A percentile compares a stretch with the other conserved stretches of the same genome.
These are phyloP conservation scores for Drosophila quadrilineata DNA, from an alignment of 1,140 invertebrate species.

Conservation along the genomic window DNA sequence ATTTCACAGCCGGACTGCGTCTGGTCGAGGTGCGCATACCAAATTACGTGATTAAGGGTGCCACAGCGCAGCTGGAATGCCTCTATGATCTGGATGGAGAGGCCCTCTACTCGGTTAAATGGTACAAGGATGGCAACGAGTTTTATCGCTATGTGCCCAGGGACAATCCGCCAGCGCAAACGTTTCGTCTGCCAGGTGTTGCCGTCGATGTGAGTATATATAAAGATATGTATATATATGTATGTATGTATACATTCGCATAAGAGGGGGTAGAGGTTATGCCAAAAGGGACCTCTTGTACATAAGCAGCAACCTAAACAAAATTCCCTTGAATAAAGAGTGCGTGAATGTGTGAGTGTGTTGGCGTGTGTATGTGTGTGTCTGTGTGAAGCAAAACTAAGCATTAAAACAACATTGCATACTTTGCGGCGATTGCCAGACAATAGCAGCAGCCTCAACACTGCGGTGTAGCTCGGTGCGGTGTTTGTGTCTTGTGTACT, in stretches of 20 bases:
- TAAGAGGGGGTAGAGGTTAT: not conserved
- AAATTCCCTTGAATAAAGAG: not conserved
- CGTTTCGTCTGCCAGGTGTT: constrained; percentile 85
- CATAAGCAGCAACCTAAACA: not conserved
- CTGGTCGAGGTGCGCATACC: constrained; percentile 86
- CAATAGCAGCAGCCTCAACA: constrained; percentile 21
- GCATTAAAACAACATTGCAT: constrained; percentile 70
- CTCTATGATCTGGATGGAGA: constrained; percentile 86
- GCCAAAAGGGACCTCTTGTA: no score
- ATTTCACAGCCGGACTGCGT: constrained; percentile 82
- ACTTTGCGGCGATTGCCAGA: constrained; percentile 57
- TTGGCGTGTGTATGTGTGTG: constrained; percentile 14
- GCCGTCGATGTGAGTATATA: constrained; percentile 85
- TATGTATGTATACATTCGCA: no score
- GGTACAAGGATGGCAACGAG: constrained; percentile 90
- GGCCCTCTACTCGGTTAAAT: constrained; percentile 89
- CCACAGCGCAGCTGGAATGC: constrained; percentile 84
- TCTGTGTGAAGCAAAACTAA: constrained; percentile 40
- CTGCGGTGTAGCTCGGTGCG: not conserved
- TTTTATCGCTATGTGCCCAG: constrained; percentile 90
- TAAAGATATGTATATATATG: no score
- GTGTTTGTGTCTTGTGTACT: constrained; percentile 13
- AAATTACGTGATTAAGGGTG: constrained; percentile 85
- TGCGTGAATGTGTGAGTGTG: not conserved
- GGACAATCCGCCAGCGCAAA: constrained; percentile 85